phyloP scores from a whole-genome alignment of 2,113 vertebrate species.

The Tringa solitaria region DNA sequence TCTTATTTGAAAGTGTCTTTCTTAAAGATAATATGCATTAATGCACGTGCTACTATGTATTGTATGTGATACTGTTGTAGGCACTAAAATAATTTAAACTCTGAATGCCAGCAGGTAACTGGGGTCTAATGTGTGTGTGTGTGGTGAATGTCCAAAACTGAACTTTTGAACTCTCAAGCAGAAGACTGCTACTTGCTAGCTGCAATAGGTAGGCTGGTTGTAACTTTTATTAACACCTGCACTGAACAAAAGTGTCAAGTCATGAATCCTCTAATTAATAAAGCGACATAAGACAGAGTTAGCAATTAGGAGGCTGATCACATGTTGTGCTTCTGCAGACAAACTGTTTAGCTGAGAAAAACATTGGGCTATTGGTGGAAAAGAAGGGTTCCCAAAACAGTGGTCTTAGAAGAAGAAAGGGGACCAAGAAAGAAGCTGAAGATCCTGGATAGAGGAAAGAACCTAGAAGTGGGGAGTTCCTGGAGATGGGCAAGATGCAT shows the following conservation, averaged over 20 bases:
- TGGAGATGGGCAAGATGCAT: accelerated
- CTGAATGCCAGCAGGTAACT: neutral
- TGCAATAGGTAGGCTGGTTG: neutral
- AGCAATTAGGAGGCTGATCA: neutral
- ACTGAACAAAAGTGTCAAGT: neutral
- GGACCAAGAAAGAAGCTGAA: neutral
- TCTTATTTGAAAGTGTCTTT: neutral
- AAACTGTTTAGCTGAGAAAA: neutral
- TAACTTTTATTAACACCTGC: neutral
- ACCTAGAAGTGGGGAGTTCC: accelerated
- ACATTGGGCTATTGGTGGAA: neutral
- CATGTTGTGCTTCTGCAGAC: neutral
- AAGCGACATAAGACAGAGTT: neutral
- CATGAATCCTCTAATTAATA: neutral
- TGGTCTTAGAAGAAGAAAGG: neutral
- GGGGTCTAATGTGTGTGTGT: neutral
- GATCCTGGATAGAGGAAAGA: neutral
- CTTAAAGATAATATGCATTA: neutral
- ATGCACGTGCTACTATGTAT: neutral
- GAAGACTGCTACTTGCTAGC: neutral
- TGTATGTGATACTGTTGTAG: neutral
- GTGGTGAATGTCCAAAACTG: neutral
- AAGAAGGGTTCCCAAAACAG: neutral
- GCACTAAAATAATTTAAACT: neutral
- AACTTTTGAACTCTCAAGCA: neutral